Conservation (phyloP, 30 jellyfish, hydroid and myxozoan species). For the Aurelia aurita complex sp. Pacific region DNA sequence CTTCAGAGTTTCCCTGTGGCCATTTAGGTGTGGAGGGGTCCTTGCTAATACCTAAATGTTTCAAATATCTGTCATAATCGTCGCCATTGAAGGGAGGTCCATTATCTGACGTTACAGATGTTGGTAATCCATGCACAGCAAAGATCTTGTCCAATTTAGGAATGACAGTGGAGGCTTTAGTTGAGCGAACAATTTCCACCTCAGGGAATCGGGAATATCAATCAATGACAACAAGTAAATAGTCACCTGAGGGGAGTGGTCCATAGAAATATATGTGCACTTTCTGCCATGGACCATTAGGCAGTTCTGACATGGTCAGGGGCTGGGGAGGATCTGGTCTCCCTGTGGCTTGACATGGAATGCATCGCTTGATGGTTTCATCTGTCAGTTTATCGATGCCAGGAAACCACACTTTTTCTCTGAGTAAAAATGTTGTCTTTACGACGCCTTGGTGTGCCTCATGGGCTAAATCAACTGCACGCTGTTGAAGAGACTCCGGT, state of each 20-base stretch:
- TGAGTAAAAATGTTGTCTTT: constrained; percentile 23
- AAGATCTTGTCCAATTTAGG: constrained; percentile 46
- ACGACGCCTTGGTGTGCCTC: constrained; percentile 48
- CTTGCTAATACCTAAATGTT: constrained; percentile 5
- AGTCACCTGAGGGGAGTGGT: constrained; percentile 48
- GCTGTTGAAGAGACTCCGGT: constrained; percentile 31
- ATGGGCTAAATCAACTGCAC: constrained; percentile 38
- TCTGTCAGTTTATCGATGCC: constrained; percentile 18
- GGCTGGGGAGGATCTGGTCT: constrained; percentile 35
- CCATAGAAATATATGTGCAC: constrained; percentile 33
- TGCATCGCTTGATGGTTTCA: constrained; percentile 23
- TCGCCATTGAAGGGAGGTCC: constrained; percentile 63
- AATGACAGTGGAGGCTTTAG: constrained; percentile 19
- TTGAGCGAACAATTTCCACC: constrained; percentile 43
- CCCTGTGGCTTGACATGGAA: constrained; percentile 55
- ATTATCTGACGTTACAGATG: constrained; percentile 18
- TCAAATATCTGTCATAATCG: constrained; percentile 17
- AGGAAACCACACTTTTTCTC: constrained; percentile 50
- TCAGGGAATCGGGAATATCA: constrained; percentile 32
- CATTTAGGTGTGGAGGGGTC: constrained; percentile 26
- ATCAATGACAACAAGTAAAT: constrained; percentile 33
- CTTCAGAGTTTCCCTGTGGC: constrained; percentile 39
- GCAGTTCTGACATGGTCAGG: constrained; percentile 11
- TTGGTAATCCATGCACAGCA: constrained; percentile 33
- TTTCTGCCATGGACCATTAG: constrained; percentile 50